Evolutionary conservation across 2,113 vertebrate genomes (phyloP).

Genomic region (Nyctibius bracteatus): DNA sequence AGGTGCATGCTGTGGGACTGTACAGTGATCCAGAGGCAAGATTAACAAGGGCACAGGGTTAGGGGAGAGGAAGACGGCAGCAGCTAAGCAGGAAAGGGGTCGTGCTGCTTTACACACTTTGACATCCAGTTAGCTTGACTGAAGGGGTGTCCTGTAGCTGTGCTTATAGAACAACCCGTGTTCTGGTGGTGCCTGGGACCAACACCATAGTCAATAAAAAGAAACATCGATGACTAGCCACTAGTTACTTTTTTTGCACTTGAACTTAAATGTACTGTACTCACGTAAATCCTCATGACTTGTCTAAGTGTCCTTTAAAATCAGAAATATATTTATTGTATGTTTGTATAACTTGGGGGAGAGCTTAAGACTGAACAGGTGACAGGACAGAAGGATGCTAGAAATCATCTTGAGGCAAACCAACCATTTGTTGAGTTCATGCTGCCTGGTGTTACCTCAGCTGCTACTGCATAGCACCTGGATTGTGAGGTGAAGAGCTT

Average conservation of each 20-base stretch:
- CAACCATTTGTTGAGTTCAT: conserved; percentile 10
- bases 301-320: conserved; percentile 82
- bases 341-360: conserved; percentile 56
- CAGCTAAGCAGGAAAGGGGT: not conserved
- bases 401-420: conserved; percentile 22
- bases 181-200: conserved; percentile 53
- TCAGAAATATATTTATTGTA: conserved; percentile 77
- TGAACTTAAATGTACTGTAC: conserved; percentile 78
- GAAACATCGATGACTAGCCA: conserved; percentile 48
- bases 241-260: conserved; percentile 78
- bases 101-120: not conserved
- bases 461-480: conserved; percentile 62
- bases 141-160: not conserved
- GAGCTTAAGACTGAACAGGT: conserved; percentile 22
- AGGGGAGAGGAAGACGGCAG: not conserved
- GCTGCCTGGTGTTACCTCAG: conserved; percentile 28
- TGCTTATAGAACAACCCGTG: conserved; percentile 7
- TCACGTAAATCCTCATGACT: conserved; percentile 74
- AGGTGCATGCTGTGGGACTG: not conserved
- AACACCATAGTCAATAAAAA: conserved; percentile 47
- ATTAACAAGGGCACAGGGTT: not conserved
- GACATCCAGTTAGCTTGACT: not conserved
- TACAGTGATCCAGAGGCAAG: not conserved
- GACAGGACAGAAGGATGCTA: conserved; percentile 49
- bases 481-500: conserved; percentile 46